A percentile compares a stretch with the other conserved stretches of the same genome.
Evolutionary conservation across 2,113 vertebrate genomes (phyloP).

Genomic region (Mixornis gularis): DNA sequence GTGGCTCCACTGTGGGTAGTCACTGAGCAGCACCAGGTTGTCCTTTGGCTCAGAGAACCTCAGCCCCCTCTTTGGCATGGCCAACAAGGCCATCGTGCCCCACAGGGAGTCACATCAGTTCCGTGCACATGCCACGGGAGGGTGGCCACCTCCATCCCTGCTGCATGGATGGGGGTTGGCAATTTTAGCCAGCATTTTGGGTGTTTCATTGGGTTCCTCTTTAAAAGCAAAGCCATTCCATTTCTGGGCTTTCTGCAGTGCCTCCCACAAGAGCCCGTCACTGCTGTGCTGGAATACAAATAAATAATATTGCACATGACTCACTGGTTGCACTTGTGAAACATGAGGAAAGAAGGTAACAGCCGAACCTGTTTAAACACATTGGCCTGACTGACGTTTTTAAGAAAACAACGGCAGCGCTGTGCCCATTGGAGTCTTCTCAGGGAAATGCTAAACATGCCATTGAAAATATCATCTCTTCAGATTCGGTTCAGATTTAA

Average conservation of each 20-base stretch:
- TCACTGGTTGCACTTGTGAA: constrained; percentile 15
- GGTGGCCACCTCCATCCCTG: background rate
- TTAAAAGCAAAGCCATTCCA: background rate
- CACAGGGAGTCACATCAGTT: fast-evolving
- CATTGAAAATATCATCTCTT: constrained; percentile 38
- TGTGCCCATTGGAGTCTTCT: background rate
- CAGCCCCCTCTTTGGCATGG: background rate
- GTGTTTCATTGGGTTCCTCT: background rate
- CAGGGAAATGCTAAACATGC: background rate
- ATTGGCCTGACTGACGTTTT: background rate
- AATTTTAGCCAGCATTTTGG: background rate
- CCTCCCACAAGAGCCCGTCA: background rate
- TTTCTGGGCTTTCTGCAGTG: background rate
- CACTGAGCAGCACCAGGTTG: background rate
- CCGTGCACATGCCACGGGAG: fast-evolving
- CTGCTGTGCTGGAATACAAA: background rate
- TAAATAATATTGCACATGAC: background rate
- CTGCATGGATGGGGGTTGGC: background rate
- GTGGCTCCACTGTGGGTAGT: background rate
- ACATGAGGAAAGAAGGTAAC: constrained; percentile 23
- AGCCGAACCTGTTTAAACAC: background rate
- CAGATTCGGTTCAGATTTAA: background rate
- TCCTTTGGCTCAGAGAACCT: background rate
- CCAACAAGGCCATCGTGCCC: background rate
- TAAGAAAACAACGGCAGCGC: background rate